Base-by-base conservation (phyloP, 1,140 invertebrate genomes). In the Apocrypta bakeri region DNA sequence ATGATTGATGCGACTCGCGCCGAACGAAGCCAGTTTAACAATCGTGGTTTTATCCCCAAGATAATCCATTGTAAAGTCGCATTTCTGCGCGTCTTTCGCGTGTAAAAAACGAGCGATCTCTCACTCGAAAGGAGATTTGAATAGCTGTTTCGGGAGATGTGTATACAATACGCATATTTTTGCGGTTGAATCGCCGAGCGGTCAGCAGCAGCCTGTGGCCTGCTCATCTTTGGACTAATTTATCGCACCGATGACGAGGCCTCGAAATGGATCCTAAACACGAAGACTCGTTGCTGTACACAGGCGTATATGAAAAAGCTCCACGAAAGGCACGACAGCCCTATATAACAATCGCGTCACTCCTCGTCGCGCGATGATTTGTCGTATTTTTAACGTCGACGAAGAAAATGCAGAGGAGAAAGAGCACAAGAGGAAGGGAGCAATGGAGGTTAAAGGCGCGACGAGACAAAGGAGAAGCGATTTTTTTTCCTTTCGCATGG, bases 61-160 rank as follows among this genome's bases (percentile, higher is more conserved):
- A 71, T 81, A 81, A 81, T 81, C 71, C 79, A 6, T 31, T 71
- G 71, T 73, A 74, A 81, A 81, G 24, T 81, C 33, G 79, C 61
- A 66, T 72, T 63, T 72, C n/a, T n/a, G n/a, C n/a, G n/a, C n/a
- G n/a, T n/a, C n/a, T n/a, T n/a, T n/a, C n/a, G n/a, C n/a, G n/a
- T n/a, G 33, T 21, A 63, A 76, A 63, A 33, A 79, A 79, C 17
- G 42, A 72, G 29, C 29, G 68, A 71, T 72, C 12, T 71, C 48
- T 72, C 33, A 42, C 66, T 68, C 63, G 24, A 24, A 1, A 14
- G n/a, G n/a, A 17, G 17, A 66, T 66, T 64, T 64, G 56, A 48
- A 79, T 79, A 21, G 68, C 63, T 21, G n/a, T n/a, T n/a, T n/a
- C n/a, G n/a, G n/a, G n/a, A n/a, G n/a, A n/a, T n/a, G n/a, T n/a